Evolutionary conservation across 2,888 invertebrate genomes (phyloP).

Genomic region (Clusia tigrina): DNA sequence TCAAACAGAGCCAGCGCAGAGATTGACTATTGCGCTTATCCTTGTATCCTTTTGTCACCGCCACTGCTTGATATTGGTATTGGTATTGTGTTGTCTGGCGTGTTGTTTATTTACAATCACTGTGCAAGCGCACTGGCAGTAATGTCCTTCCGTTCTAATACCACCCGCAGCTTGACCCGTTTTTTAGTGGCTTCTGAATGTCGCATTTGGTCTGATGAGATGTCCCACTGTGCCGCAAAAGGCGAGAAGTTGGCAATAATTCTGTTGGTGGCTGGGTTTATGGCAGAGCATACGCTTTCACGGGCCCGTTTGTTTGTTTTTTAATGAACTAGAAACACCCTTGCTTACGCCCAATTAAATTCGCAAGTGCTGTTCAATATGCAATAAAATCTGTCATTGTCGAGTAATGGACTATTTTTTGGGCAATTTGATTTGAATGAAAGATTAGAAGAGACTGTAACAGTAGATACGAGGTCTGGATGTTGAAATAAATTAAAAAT

Average conservation of each 20-base stretch:
- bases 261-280: conserved; percentile 22
- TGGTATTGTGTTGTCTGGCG: background rate
- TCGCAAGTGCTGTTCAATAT: conserved; percentile 43
- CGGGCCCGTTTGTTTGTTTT: conserved; percentile 37
- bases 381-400: no score
- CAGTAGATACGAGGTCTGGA: no score
- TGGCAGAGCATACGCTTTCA: conserved; percentile 37
- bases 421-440: no score
- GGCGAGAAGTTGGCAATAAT: conserved; percentile 45
- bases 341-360: conserved; percentile 59
- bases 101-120: conserved; percentile 20
- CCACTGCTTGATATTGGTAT: background rate
- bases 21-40: background rate
- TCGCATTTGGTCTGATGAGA: conserved; percentile 44
- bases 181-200: conserved; percentile 28
- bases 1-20: background rate
- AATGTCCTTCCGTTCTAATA: conserved; percentile 3
- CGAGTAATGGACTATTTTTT: no score
- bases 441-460: no score
- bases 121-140: background rate
- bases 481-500: no score
- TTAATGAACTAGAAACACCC: conserved; percentile 54
- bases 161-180: conserved; percentile 40
- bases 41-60: conserved; percentile 22
- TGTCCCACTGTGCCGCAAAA: conserved; percentile 47